phyloP scores from a whole-genome alignment of 1,140 invertebrate species.

The Halesus radiatus region DNA sequence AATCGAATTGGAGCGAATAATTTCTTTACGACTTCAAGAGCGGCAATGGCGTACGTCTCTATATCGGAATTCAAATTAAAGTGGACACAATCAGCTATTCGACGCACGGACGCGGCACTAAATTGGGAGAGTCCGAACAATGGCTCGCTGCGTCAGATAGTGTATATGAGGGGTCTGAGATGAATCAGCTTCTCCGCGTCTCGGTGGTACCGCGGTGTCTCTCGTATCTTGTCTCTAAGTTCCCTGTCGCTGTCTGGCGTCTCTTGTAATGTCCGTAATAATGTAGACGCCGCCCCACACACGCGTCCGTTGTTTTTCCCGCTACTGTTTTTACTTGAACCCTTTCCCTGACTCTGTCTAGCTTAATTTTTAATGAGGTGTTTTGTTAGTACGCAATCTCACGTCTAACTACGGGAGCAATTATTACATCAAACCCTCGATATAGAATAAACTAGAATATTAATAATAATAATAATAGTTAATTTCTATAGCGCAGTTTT shows the following conservation, averaged over 20 bases:
- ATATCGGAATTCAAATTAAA: slow-evolving; percentile 8
- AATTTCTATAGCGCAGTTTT: too few species aligned
- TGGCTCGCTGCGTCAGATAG: neutral
- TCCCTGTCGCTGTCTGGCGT: neutral
- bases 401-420: too few species aligned
- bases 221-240: neutral
- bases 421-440: too few species aligned
- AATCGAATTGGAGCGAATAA: too few species aligned
- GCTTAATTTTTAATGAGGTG: too few species aligned
- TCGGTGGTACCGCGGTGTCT: neutral
- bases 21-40: neutral
- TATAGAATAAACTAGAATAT: too few species aligned
- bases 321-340: neutral
- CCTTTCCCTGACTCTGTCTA: neutral
- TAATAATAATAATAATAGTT: too few species aligned
- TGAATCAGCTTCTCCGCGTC: neutral
- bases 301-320: neutral
- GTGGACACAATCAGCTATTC: slow-evolving; percentile 2
- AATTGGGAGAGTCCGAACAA: neutral
- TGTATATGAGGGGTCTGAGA: neutral
- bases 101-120: neutral
- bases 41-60: neutral
- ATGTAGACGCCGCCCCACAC: neutral
- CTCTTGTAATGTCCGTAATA: neutral
- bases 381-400: too few species aligned